Conservation (phyloP, 2,113 vertebrate species). For the Martes martes region DNA sequence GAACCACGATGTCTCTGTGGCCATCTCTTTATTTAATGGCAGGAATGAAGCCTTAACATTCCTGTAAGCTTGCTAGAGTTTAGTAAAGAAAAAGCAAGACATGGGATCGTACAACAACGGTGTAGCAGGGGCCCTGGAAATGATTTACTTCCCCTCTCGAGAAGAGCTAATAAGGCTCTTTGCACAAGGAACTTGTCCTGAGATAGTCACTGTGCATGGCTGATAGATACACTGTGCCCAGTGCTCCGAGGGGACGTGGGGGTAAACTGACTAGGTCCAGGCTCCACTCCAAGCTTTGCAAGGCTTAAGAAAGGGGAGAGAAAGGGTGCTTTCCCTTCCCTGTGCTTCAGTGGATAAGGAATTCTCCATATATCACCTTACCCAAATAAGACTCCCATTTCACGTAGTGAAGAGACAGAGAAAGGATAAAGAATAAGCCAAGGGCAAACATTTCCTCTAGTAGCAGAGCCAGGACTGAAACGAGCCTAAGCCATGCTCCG, state of each 20-base stretch:
- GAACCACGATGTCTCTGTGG: not conserved
- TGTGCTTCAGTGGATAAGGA: not conserved
- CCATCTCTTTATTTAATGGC: not conserved
- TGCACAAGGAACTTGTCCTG: not conserved
- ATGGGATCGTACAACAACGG: not conserved
- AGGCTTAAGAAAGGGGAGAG: not conserved
- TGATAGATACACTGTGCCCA: not conserved
- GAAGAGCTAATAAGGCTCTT: not conserved
- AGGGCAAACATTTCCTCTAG: not conserved
- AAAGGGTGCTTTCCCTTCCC: not conserved
- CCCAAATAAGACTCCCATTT: not conserved
- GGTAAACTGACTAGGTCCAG: not conserved
- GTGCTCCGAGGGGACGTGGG: too few relatives aligned
- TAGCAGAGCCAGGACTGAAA: not conserved
- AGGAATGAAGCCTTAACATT: slow-evolving; percentile 6
- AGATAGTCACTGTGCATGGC: rapidly evolving
- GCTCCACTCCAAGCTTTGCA: not conserved
- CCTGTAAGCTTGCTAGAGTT: not conserved
- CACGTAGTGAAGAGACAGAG: not conserved
- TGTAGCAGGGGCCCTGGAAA: not conserved
- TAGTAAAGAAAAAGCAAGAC: not conserved
- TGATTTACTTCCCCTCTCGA: not conserved
- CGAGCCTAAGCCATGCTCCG: not conserved
- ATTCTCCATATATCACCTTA: not conserved
- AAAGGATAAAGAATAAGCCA: not conserved